These are phyloP conservation scores for Silurus glanis DNA, from an alignment of 2,113 vertebrate genomes.

Conservation along the genomic window DNA sequence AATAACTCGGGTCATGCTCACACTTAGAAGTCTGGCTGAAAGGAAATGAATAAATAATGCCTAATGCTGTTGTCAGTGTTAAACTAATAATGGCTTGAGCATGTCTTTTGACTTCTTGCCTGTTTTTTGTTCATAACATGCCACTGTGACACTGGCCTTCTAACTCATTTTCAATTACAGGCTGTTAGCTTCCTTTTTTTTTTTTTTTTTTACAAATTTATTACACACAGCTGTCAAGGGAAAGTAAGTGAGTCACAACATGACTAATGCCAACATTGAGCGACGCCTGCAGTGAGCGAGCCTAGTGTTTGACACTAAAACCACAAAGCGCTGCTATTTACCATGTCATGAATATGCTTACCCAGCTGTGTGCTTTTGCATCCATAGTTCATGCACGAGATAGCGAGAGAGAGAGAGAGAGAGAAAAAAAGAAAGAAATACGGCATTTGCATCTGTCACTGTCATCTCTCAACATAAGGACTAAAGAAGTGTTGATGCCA, in stretches of 20 bases:
- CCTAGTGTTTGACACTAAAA: constrained; percentile 7
- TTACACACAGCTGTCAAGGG: constrained; percentile 8
- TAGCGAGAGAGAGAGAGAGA: no score
- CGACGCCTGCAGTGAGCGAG: neutral
- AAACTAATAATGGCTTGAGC: neutral
- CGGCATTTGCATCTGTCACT: constrained; percentile 11
- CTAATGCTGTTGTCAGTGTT: neutral
- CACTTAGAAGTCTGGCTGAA: neutral
- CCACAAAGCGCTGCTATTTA: constrained; percentile 18
- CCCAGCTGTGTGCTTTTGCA: neutral
- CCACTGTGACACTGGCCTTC: constrained; percentile 7
- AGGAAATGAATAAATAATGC: neutral
- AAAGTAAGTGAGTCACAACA: constrained; percentile 6
- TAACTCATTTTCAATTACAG: neutral
- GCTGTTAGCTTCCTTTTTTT: neutral
- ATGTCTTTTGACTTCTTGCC: neutral
- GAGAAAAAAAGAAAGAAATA: neutral
- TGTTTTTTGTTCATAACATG: neutral
- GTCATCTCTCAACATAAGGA: constrained; percentile 11
- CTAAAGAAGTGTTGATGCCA: neutral
- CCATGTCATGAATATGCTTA: constrained; percentile 13
- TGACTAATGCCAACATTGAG: neutral
- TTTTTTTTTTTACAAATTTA: constrained; percentile 4
- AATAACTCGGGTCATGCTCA: neutral
- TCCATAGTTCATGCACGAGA: neutral